Evolutionary conservation across 2,797 vertebrate genomes (phyloP), one percentile per base, ranked within the genome.

Genomic region (Echiichthys vipera): DNA sequence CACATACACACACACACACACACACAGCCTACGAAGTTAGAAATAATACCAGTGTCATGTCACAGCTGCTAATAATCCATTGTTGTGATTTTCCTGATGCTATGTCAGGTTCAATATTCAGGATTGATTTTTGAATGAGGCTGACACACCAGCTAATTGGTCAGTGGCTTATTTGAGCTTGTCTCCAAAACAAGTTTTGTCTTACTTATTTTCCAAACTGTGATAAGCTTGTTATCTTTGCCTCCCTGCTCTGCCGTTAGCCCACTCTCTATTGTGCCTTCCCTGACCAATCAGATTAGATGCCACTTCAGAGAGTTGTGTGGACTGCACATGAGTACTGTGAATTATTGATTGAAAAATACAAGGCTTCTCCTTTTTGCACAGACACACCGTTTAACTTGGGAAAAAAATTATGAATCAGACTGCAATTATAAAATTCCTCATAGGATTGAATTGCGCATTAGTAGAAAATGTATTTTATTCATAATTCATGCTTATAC

Each of bases 211-310:
- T 64, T 47, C 29, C 32, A 54, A 40, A 30, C 51, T 58, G 61
- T 65, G 71, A 89, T 81, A 84, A 78, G 62, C 84, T 82, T 79
- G 70, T 79, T 79, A 81, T 88, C 66, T 63, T 54, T 71, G 51
- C 58, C 49, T 80, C 63, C 77, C 49, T 73, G 70, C 70, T 69
- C 70, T 65, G 54, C 58, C 76, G 80, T 87, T 88, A 81, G 77
- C 68, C 55, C 15, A 14, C 68, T 78, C 68, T 66, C 55, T 51
- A 66, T 76, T 70, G 59, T 75, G 56, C 58, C 53, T 67, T 66
- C 65, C 51, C 65, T 82, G 84, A 80, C 82, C 80, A 84, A 77
- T 81, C 65, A 87, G 68, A 87, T 85, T 80, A 89, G 72, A 77
- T 63, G 24, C 27, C 73, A 80, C 71, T 80, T 82, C 62, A 85